These are phyloP conservation scores for Andrena bucephala DNA, from an alignment of 2,888 invertebrate genomes.

Conservation along the genomic window DNA sequence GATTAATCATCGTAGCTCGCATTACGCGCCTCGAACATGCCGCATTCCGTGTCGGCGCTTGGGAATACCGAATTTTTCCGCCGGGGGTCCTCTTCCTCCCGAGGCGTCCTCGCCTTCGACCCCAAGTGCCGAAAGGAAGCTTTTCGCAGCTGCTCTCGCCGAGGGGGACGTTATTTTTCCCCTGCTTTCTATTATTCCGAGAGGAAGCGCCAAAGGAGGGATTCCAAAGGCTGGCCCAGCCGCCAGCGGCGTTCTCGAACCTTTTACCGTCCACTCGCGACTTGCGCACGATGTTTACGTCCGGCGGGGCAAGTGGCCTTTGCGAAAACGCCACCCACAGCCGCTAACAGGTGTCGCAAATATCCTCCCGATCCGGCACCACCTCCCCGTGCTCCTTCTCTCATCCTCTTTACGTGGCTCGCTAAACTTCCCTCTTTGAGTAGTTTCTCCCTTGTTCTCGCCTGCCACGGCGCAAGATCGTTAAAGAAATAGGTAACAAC, in stretches of 20 bases:
- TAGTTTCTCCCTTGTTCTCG: conserved; percentile 2
- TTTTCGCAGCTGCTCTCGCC: neutral
- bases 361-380: neutral
- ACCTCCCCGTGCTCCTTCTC: neutral
- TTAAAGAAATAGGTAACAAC: conserved; percentile 6
- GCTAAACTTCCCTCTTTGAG: neutral
- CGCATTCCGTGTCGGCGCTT: neutral
- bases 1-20: conserved; percentile 24
- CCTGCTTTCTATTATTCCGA: neutral
- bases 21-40: conserved; percentile 1
- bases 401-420: neutral
- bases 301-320: neutral
- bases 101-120: neutral
- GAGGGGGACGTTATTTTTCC: neutral
- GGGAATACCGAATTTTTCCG: neutral
- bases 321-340: neutral
- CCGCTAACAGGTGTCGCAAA: conserved; percentile 22
- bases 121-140: neutral
- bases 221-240: neutral
- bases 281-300: conserved; percentile 4
- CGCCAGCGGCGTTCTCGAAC: neutral
- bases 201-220: neutral
- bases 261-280: conserved; percentile 2
- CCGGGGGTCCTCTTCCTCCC: neutral
- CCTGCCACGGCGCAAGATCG: neutral